Evolutionary conservation across 2,888 invertebrate genomes (phyloP), one percentile per base, ranked within the genome.

Genomic region (Ophion ventricosus): DNA sequence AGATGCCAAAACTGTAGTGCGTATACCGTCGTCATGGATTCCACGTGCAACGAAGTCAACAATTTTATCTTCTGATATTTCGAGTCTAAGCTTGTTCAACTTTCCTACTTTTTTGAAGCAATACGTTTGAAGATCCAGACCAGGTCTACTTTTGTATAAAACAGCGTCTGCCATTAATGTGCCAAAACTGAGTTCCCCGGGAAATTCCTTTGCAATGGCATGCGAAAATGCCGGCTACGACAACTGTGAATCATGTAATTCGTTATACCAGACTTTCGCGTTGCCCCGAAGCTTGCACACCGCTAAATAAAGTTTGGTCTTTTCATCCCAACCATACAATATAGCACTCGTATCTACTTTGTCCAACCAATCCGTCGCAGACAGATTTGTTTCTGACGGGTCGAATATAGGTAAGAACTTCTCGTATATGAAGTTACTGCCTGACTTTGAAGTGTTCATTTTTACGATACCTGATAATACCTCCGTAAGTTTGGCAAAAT

Each of bases 1-100:
- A 14, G 54, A 14, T 54, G 54, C 54, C 5, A 54, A 54, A 54
- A 17, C 54, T 14, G 54, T 54, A 17, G n/a, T 54, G n/a, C 54
- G 14, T 10, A 17, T 17, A 14, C 14, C 54, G 14, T 54, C n/a
- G 14, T n/a, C 54, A 5, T 1, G 85, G 14, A 87, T 87, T 5
- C 85, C 86, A 0, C 85, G 82, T 11, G 75, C 83, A 23, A 87
- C 82, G 10, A 80, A 63, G n/a, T 87, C 80, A 0, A 83, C n/a
- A 1, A 80, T 35, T 23, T 85, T 78, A 0, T 43, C 23, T 54
- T 87, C 87, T 0, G 85, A 63, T 1, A 88, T 43, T 2, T 87
- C 83, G 70, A 88, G n/a, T 14, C 82, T 80, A 17, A 85, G 11
- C 25, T 14, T 2, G 5, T 59, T 72, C 1, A 72, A 35, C 35